These are phyloP conservation scores for Oncopodura yosiiana DNA, from an alignment of 1,140 invertebrate species.

Conservation along the genomic window DNA sequence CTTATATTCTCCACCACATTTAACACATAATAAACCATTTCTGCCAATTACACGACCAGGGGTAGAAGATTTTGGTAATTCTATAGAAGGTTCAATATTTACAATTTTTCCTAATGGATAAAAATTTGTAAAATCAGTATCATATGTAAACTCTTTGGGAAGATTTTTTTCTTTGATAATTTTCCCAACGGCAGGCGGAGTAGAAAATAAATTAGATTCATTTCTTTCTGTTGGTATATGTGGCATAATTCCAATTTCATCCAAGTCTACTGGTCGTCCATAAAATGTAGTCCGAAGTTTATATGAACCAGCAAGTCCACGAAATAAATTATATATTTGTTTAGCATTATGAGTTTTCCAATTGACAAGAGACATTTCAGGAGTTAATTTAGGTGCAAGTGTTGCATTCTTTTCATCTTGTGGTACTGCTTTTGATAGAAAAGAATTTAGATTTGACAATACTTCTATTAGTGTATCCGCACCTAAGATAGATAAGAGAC, in stretches of 20 bases:
- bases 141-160: background rate
- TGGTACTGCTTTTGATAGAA: conserved; percentile 47
- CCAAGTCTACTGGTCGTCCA: conserved; percentile 32
- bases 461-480: conserved; percentile 56
- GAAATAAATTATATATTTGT: conserved; percentile 37
- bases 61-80: background rate
- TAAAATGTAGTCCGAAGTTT: conserved; percentile 34
- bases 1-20: conserved; percentile 36
- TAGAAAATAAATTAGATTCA: background rate
- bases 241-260: conserved; percentile 18
- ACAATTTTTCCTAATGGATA: conserved; percentile 5
- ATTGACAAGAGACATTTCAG: conserved; percentile 29
- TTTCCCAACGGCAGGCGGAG: background rate
- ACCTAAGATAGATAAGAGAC: conserved; percentile 56
- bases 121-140: conserved; percentile 10
- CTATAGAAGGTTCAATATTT: background rate
- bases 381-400: conserved; percentile 36
- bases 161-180: conserved; percentile 5
- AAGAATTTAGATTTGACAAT: conserved; percentile 50
- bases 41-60: conserved; percentile 24
- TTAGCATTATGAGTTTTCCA: conserved; percentile 31
- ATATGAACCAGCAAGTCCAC: conserved; percentile 30
- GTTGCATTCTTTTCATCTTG: conserved; percentile 53
- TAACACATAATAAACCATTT: conserved; percentile 25
- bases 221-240: background rate